A percentile compares a stretch with the other conserved stretches of the same genome.
phyloP scores from a whole-genome alignment of 2,888 invertebrate species.

The Neoaliturus tenellus region DNA sequence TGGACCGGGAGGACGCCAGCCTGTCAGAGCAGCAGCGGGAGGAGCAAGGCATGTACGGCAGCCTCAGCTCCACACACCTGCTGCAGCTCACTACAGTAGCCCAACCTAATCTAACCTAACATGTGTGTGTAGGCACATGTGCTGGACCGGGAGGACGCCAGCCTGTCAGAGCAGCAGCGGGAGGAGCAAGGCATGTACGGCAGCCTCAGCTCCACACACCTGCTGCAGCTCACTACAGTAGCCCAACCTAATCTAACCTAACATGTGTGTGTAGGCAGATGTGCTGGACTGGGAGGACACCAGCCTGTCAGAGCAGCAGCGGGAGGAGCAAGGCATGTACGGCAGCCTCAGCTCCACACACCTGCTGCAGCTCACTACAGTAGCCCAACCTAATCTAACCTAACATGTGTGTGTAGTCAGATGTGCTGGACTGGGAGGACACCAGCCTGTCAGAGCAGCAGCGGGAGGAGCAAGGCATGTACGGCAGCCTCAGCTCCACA shows the following conservation, averaged over 20 bases:
- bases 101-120: no score
- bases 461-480: conserved; percentile 96
- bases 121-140: neutral
- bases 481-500: conserved; percentile 87
- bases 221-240: conserved; percentile 92
- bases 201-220: conserved; percentile 88
- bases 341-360: conserved; percentile 90
- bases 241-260: no score
- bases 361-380: conserved; percentile 90
- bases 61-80: conserved; percentile 89
- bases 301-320: conserved; percentile 71
- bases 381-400: no score
- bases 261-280: conserved; percentile 63
- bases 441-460: conserved; percentile 71
- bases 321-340: conserved; percentile 98
- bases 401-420: neutral
- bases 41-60: conserved; percentile 97
- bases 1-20: conserved; percentile 64
- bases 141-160: conserved; percentile 64
- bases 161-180: conserved; percentile 72
- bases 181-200: conserved; percentile 98
- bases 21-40: conserved; percentile 76
- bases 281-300: conserved; percentile 66
- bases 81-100: conserved; percentile 91
- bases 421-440: conserved; percentile 63